Base-by-base conservation (phyloP, 2,888 invertebrate species). In the Drosophila phalerata region DNA sequence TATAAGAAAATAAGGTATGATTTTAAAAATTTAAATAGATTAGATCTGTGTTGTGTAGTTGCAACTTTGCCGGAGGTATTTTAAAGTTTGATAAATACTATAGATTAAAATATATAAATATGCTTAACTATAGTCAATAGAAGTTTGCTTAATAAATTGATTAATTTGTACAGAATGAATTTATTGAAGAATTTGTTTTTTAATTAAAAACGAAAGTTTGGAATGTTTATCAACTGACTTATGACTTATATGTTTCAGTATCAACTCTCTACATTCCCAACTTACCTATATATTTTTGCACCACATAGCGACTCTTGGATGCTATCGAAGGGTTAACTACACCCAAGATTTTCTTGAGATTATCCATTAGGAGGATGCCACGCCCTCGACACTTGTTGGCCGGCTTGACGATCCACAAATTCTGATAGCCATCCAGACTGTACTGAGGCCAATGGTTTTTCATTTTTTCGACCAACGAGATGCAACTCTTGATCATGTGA, bases 391-490 rank as follows among this genome's bases (percentile, higher is more conserved):
- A 98, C 91, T 97, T 97, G 84, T 97, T 98, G 0, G 98, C 98
- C 0, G 98, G 98, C 91, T 98, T 98, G 67, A 98, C 95, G 73
- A 98, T 98, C 98, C 98, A 98, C 78, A 98, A 95, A 92, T 98
- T 98, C 66, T 95, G 94, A 68, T 95, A 94, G 0, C 98, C 98
- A 91, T 98, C 98, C 77, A 97, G 67, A 37, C 96, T 95, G 78
- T 96, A 94, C 91, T 97, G 97, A 0, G 97, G 97, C 96, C 97
- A 97, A 89, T 94, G 95, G 64, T 94, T 94, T 15, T 94, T 93
- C 83, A 98, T 94, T 47, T 95, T 94, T 17, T 94, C 94, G 61
- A 97, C 91, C 40, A 96, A 92, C 69, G 94, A 94, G 53, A 94
- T 93, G 5, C 95, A 94, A 81, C 93, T 94, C 55, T 81, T 81